Evolutionary conservation across 2,113 vertebrate species (phyloP).

Genomic region (Lipotes vexillifer): DNA sequence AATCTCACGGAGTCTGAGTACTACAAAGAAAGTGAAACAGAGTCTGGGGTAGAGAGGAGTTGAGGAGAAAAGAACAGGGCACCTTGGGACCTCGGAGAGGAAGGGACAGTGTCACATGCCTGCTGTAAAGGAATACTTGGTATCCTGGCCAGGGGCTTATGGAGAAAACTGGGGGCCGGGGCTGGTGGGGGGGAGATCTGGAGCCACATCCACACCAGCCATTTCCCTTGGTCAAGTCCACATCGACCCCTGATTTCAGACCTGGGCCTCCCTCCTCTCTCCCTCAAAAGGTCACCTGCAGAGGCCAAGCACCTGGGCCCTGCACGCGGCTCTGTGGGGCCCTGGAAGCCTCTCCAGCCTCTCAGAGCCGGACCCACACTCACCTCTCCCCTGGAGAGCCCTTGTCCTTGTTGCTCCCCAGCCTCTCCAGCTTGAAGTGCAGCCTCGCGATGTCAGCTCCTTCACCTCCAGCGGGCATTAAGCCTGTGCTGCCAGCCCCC

Average conservation of each 20-base stretch:
- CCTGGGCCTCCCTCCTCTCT: neutral
- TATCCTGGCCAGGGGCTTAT: neutral
- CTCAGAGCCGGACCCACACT: neutral
- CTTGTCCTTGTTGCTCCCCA: conserved; percentile 64
- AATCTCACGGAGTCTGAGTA: neutral
- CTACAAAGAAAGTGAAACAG: neutral
- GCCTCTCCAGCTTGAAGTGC: neutral
- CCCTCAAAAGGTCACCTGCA: neutral
- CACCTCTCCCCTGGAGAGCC: conserved; percentile 54
- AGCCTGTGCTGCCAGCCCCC: neutral
- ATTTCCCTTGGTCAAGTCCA: rapidly evolving
- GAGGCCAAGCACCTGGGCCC: neutral
- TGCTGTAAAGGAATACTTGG: neutral
- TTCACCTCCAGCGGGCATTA: conserved; percentile 16
- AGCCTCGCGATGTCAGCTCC: conserved; percentile 12
- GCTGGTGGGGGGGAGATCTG: no score
- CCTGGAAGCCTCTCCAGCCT: neutral
- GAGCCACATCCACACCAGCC: neutral
- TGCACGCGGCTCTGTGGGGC: neutral
- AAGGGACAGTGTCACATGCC: neutral
- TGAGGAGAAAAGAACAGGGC: neutral
- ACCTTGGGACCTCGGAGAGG: neutral
- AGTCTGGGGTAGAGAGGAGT: neutral
- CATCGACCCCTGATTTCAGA: neutral
- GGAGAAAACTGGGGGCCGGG: no score